Evolutionary conservation across 2,113 vertebrate genomes (phyloP).

Genomic region (Bubo scandiacus): DNA sequence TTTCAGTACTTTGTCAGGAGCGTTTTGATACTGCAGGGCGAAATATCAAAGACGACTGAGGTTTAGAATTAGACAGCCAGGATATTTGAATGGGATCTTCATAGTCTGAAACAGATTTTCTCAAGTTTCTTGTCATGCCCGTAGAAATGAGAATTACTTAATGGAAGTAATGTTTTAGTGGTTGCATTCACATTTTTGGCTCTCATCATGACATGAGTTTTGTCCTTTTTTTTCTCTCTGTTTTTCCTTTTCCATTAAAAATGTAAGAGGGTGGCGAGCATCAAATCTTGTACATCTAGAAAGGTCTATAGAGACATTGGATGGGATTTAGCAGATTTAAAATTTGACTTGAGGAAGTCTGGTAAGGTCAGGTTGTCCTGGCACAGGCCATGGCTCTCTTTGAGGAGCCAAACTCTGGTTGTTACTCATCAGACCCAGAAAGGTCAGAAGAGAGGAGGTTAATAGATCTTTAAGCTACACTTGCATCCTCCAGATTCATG

Average conservation of each 20-base stretch:
- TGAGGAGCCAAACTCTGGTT: background rate
- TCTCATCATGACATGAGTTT: background rate
- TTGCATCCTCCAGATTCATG: background rate
- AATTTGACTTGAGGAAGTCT: background rate
- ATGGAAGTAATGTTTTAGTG: fast-evolving
- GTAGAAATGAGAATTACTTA: background rate
- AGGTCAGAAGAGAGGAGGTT: background rate
- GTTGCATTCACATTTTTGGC: background rate
- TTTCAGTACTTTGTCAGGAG: conserved; percentile 23
- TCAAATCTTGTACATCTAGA: background rate
- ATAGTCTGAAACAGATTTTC: background rate
- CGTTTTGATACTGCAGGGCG: background rate
- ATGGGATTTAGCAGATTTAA: background rate
- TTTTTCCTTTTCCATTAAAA: background rate
- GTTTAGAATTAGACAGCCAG: background rate
- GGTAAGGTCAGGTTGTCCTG: background rate
- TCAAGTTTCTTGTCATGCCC: background rate
- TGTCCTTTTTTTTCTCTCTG: background rate
- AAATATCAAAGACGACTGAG: background rate
- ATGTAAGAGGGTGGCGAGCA: background rate
- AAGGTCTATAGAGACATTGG: background rate
- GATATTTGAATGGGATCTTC: background rate
- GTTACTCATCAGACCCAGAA: background rate
- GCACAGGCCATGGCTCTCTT: too few species aligned
- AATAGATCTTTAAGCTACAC: background rate